phyloP scores from a whole-genome alignment of 2,797 vertebrate species.

The Garrulus glandarius region DNA sequence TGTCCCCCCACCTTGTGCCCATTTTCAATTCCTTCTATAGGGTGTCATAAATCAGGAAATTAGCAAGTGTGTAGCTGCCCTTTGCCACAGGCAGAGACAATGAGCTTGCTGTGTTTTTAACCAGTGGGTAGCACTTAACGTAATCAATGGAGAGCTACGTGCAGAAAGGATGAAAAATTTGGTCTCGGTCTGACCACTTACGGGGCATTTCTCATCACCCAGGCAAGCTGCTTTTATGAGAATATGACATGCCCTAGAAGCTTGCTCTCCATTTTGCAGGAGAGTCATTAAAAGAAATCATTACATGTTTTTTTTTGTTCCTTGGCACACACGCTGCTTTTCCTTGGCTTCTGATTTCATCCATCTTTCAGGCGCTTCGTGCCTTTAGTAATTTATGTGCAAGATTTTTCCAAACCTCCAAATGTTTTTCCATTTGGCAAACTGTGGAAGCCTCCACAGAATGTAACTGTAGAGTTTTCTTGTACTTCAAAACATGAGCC shows the following conservation, averaged over 20 bases:
- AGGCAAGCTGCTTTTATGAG: constrained; percentile 69
- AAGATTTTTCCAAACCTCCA: constrained; percentile 84
- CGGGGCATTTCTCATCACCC: constrained; percentile 63
- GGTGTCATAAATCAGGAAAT: constrained; percentile 77
- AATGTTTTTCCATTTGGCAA: constrained; percentile 85
- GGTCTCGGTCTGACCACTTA: constrained; percentile 48
- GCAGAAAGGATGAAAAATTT: constrained; percentile 71
- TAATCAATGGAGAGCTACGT: constrained; percentile 66
- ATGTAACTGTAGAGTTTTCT: constrained; percentile 75
- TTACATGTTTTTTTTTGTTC: constrained; percentile 68
- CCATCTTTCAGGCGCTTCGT: constrained; percentile 79
- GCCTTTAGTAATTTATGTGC: constrained; percentile 84
- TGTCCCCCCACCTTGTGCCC: background rate
- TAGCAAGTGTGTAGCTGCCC: constrained; percentile 74
- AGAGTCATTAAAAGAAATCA: constrained; percentile 77
- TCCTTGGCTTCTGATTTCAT: constrained; percentile 81
- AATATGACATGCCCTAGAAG: constrained; percentile 66
- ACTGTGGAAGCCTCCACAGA: constrained; percentile 73
- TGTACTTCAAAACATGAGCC: constrained; percentile 67
- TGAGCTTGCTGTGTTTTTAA: constrained; percentile 73
- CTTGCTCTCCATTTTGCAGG: constrained; percentile 69
- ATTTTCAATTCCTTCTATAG: constrained; percentile 56
- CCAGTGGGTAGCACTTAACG: constrained; percentile 66
- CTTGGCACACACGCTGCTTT: constrained; percentile 77
- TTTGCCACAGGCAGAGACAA: constrained; percentile 72